These are phyloP conservation scores for Daubentonia madagascariensis DNA, from an alignment of 2,113 vertebrate genomes.

Conservation along the genomic window DNA sequence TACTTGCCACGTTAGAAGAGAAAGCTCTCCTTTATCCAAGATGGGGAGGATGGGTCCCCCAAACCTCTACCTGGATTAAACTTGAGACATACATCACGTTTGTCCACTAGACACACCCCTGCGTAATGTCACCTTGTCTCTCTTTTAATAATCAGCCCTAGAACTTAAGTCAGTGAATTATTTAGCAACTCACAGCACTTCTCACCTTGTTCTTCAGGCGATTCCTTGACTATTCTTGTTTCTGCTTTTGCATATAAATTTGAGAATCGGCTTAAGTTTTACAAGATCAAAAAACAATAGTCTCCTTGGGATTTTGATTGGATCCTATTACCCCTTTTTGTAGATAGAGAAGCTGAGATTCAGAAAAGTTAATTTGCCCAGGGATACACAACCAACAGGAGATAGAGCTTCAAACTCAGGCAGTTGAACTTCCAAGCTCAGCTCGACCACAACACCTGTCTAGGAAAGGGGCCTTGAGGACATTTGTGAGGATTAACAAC, in stretches of 20 bases:
- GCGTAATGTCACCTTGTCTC: background rate
- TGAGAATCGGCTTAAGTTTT: background rate
- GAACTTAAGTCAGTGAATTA: background rate
- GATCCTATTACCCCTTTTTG: background rate
- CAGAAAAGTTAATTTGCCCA: background rate
- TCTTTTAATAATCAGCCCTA: background rate
- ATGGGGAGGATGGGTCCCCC: background rate
- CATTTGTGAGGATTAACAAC: background rate
- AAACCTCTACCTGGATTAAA: background rate
- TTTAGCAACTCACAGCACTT: background rate
- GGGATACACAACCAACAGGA: no score
- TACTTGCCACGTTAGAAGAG: background rate
- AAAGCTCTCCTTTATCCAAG: background rate
- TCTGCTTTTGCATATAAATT: background rate
- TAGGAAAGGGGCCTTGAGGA: background rate
- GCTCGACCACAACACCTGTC: rapidly evolving
- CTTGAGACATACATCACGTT: background rate
- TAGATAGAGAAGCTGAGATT: background rate
- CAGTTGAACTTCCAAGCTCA: background rate
- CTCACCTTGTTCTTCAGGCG: background rate
- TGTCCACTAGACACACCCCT: background rate
- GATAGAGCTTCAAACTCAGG: background rate
- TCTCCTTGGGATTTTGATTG: background rate
- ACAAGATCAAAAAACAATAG: background rate
- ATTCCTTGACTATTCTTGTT: background rate